Percentiles rank a stretch among this genome's conserved stretches.
phyloP scores from a whole-genome alignment of 2,888 invertebrate genomes.

The Spisula subtruncata region DNA sequence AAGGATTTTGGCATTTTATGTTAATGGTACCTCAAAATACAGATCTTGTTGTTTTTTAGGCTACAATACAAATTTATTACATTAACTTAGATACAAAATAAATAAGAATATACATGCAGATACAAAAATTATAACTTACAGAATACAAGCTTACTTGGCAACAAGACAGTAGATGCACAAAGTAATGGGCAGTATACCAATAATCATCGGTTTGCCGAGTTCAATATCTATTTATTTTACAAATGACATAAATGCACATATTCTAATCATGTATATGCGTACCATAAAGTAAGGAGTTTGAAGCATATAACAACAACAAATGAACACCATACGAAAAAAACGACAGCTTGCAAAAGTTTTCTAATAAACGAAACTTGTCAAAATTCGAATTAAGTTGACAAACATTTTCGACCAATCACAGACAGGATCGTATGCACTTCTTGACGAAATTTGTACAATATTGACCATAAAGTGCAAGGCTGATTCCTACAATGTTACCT shows the following conservation, averaged over 20 bases:
- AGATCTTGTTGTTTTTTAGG: background rate
- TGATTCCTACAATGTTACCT: background rate
- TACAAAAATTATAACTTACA: conserved; percentile 18
- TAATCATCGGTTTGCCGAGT: background rate
- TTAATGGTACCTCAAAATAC: conserved; percentile 20
- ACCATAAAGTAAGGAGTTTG: background rate
- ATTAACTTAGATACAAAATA: conserved; percentile 26
- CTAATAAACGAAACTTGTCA: conserved; percentile 31
- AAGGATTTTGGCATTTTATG: conserved; percentile 9
- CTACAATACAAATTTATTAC: conserved; percentile 2
- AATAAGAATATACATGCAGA: conserved; percentile 31
- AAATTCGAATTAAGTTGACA: conserved; percentile 20
- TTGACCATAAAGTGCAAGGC: background rate
- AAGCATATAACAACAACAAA: conserved; percentile 13
- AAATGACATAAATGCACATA: background rate
- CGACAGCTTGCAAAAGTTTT: conserved; percentile 28
- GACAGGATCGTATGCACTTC: conserved; percentile 14
- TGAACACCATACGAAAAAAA: conserved; percentile 29
- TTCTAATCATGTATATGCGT: background rate
- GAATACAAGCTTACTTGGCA: background rate
- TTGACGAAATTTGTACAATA: conserved; percentile 25
- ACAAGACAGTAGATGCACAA: background rate
- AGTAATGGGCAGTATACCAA: background rate
- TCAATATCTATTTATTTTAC: conserved; percentile 14
- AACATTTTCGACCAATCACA: conserved; percentile 24